Base-by-base conservation (phyloP, 2,797 vertebrate species). In the Spea hammondii region DNA sequence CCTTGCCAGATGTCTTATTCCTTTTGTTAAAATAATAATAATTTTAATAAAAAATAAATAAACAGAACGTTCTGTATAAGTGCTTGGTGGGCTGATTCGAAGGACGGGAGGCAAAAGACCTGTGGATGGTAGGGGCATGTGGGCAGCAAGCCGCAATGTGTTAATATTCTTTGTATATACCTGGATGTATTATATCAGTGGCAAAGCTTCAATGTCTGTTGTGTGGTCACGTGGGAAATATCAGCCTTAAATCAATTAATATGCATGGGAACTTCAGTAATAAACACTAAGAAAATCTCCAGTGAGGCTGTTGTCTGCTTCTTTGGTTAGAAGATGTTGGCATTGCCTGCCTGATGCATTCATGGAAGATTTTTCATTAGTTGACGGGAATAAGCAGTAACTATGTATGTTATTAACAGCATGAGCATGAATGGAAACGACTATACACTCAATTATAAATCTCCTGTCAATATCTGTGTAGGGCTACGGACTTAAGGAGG, bases 1-100 rank as follows among this genome's bases (percentile, higher is more conserved):
- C 97, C 96, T 99, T 98, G 96, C 94, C 93, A 91, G 95, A 92
- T 94, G 95, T 94, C 93, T 93, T 93, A 93, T 90, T 89, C 85
- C 87, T 93, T 95, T 93, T 93, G 90, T 94, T 92, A 59, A 64
- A 50, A 64, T 32, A 3, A 32, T 32, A 32, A 32, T 32, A 32
- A 32, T 32, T 32, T 1, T 32, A 32, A 60, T 10, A 32, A 51
- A 17, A 5, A 62, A 62, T 62, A 62, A 10, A 57, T 11, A 11
- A 57, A 57, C 51, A 53, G 59, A 62, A 62, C 32, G 45, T 72
- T 48, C 32, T 70, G 48, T 55, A 60, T 53, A 72, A 4, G 76
- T 82, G 5, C 89, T 92, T 90, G 86, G 82, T 88, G 91, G 82
- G 82, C 86, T 88, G 90, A 85, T 88, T 88, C 86, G 84, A 80